These are phyloP conservation scores for Procambarus virginalis DNA, from an alignment of 1,140 invertebrate genomes.

Conservation along the genomic window DNA sequence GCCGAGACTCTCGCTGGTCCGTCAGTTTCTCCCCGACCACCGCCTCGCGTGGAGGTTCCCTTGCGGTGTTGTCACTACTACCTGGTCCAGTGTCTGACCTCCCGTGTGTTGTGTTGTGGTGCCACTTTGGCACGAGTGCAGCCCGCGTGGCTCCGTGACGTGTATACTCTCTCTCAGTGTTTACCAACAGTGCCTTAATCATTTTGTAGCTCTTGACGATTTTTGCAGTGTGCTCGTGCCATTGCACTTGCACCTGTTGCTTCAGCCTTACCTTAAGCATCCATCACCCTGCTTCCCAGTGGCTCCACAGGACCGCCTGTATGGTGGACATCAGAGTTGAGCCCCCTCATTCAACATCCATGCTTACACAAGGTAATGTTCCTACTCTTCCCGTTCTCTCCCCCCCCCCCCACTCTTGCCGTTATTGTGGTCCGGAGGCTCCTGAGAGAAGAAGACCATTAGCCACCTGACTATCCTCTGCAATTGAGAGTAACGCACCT, in stretches of 20 bases:
- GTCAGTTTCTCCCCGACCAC: slow-evolving; percentile 62
- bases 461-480: too few relatives aligned
- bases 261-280: slow-evolving; percentile 1
- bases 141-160: slow-evolving; percentile 42
- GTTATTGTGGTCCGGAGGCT: not conserved
- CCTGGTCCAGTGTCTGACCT: slow-evolving; percentile 28
- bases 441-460: not conserved
- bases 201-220: not conserved
- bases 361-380: slow-evolving; percentile 59
- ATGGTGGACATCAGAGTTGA: slow-evolving; percentile 61
- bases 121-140: slow-evolving; percentile 35
- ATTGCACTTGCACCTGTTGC: slow-evolving; percentile 29
- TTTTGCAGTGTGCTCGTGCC: slow-evolving; percentile 9
- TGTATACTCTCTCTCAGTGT: slow-evolving; percentile 31
- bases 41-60: slow-evolving; percentile 55
- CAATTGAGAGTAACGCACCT: too few relatives aligned
- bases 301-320: slow-evolving; percentile 30
- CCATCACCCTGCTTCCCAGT: not conserved
- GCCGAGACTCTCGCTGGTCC: slow-evolving; percentile 54
- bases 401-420: too few relatives aligned
- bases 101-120: slow-evolving; percentile 52
- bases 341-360: slow-evolving; percentile 49
- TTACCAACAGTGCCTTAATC: slow-evolving; percentile 8
- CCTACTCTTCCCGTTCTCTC: not conserved
- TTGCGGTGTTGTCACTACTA: slow-evolving; percentile 44